Conservation (phyloP, 2,888 invertebrate species). For the Julus scandinavius region DNA sequence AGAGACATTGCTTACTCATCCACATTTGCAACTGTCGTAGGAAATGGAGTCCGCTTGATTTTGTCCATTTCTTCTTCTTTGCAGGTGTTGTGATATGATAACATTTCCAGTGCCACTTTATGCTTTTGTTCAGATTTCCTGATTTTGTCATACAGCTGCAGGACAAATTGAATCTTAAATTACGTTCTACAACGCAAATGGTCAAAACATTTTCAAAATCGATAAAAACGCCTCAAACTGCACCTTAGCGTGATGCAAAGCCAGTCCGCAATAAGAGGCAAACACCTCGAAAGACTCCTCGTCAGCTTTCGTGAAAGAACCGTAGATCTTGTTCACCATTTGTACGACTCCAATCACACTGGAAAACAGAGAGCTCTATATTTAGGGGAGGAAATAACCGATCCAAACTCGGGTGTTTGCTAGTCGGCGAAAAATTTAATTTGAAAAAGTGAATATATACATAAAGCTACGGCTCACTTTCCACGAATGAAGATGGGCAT, state of each 20-base stretch:
- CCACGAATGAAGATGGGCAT: slow-evolving; percentile 87
- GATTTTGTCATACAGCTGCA: slow-evolving; percentile 80
- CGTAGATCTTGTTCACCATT: slow-evolving; percentile 77
- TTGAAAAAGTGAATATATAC: background rate
- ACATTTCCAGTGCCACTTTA: slow-evolving; percentile 79
- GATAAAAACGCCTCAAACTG: background rate
- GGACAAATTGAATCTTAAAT: background rate
- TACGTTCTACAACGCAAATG: too few species aligned
- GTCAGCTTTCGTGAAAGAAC: slow-evolving; percentile 74
- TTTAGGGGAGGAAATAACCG: background rate
- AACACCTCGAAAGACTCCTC: slow-evolving; percentile 85
- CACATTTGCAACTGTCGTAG: slow-evolving; percentile 59
- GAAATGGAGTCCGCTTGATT: slow-evolving; percentile 55
- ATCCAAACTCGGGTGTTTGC: background rate
- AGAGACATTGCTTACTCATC: slow-evolving; percentile 60
- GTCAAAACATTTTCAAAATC: background rate
- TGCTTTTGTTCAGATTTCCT: slow-evolving; percentile 85
- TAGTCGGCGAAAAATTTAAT: background rate
- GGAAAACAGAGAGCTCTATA: slow-evolving; percentile 56
- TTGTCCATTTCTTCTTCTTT: slow-evolving; percentile 74
- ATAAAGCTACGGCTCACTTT: slow-evolving; percentile 65
- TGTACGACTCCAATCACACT: slow-evolving; percentile 86
- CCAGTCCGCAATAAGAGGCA: slow-evolving; percentile 85
- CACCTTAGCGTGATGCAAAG: slow-evolving; percentile 82
- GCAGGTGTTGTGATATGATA: slow-evolving; percentile 85